Conservation (phyloP, 2,113 vertebrate species). For the Myocastor coypus region DNA sequence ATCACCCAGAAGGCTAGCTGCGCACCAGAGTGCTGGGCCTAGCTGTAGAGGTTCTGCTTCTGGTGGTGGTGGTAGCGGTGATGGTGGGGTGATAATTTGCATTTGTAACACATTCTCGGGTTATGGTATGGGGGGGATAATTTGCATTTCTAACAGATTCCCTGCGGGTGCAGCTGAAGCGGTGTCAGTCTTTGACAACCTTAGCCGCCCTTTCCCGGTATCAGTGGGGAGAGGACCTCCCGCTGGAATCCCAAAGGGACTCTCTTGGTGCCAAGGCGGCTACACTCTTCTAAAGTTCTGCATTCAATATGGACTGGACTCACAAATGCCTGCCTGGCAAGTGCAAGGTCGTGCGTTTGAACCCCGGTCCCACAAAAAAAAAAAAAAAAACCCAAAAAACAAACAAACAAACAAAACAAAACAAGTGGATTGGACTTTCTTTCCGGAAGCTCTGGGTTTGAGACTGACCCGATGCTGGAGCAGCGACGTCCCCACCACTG, state of each 20-base stretch:
- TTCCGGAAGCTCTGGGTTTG: neutral
- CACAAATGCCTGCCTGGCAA: too few species aligned
- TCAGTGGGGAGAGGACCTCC: neutral
- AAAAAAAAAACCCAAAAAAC: too few species aligned
- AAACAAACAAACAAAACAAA: too few species aligned
- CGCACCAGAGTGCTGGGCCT: neutral
- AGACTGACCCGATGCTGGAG: neutral
- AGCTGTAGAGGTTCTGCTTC: neutral
- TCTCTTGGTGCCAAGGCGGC: neutral
- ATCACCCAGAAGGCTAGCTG: neutral
- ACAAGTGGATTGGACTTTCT: too few species aligned
- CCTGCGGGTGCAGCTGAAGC: neutral
- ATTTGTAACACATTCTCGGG: too few species aligned
- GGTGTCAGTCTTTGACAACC: neutral
- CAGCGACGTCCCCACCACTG: neutral
- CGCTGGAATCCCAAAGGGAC: neutral
- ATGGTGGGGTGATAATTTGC: too few species aligned
- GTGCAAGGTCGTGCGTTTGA: too few species aligned
- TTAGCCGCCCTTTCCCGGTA: neutral
- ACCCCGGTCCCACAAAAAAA: too few species aligned
- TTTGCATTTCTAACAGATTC: constrained; percentile 48
- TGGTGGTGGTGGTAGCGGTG: neutral
- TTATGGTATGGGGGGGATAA: neutral
- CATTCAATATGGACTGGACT: neutral
- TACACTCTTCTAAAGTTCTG: neutral